Evolutionary conservation across 2,113 vertebrate species (phyloP), one percentile per base, ranked within the genome.

Genomic region (Triplophysa rosa): DNA sequence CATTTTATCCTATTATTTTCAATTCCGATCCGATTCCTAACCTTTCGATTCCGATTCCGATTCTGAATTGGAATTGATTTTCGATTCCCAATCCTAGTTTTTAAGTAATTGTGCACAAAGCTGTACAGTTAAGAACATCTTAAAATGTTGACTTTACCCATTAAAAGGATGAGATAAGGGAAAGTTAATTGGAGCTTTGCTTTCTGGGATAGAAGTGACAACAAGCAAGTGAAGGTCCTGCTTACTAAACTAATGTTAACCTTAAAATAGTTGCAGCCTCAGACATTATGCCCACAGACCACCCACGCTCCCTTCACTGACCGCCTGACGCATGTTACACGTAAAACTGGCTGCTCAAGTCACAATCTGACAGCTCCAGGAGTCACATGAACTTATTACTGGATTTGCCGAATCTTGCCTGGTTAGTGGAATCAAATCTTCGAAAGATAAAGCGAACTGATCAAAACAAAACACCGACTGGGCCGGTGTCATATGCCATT

Each of bases 141-240:
- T 37, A 17, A 52, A 52, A 17, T 52, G 26, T 54, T 7, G 47
- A 71, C 5, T 33, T 70, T 17, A 70, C 24, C 24, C 5, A n/a
- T 37, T 21, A 33, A 26, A 8, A n/a, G 29, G n/a, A 4, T 58
- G 19, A 23, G 40, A 40, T 1, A 16, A 12, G 33, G 37, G 56
- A 3, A 29, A 16, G 4, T 40, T 59, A 40, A 37, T 59, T 71
- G 52, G 11, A 37, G n/a, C 52, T 58, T 59, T 59, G 23, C 29
- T 37, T 56, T 37, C 49, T 56, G 5, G 8, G 54, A 11, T 59
- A 54, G 7, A 59, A 72, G 54, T 72, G 70, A 59, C 70, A 12
- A 13, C 54, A 72, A 72, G 61, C 70, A 72, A 72, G 54, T 59
- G 14, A 59, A 59, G 70, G 42, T 72, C 70, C 70, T 40, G 29